These are phyloP conservation scores for Neoscelio sp. DNA, from an alignment of 2,888 invertebrate species.

Conservation along the genomic window DNA sequence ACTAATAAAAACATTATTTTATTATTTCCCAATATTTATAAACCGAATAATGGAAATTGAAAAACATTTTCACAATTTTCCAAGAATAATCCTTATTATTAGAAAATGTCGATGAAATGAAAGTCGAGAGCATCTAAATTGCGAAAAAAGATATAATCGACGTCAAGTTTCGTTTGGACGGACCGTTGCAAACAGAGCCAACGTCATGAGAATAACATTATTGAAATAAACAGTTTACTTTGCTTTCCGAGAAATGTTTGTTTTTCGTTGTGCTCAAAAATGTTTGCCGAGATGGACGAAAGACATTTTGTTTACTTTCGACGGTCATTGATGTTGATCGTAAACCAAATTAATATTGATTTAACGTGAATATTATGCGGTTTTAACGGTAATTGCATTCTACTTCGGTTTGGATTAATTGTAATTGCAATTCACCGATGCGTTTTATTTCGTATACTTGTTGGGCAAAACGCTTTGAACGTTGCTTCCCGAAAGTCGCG, in stretches of 20 bases:
- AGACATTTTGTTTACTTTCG: neutral
- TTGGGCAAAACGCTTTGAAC: too few species aligned
- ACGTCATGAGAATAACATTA: constrained; percentile 4
- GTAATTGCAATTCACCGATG: too few species aligned
- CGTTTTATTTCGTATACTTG: constrained; percentile 9
- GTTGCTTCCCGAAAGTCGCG: too few species aligned
- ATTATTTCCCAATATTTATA: too few species aligned
- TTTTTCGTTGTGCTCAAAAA: neutral
- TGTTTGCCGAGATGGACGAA: neutral
- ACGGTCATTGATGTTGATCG: neutral
- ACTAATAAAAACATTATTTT: too few species aligned
- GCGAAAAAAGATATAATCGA: constrained; percentile 2
- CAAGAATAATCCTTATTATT: too few species aligned
- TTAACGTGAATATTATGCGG: constrained; percentile 15
- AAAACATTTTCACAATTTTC: too few species aligned
- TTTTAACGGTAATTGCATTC: constrained; percentile 37
- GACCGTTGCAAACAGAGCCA: constrained; percentile 16
- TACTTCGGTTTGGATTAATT: too few species aligned
- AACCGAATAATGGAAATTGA: too few species aligned
- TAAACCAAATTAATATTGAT: neutral
- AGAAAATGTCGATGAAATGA: too few species aligned
- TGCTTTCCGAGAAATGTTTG: constrained; percentile 1
- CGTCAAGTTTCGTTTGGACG: constrained; percentile 17
- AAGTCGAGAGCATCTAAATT: neutral
- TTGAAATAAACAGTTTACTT: constrained; percentile 20